Evolutionary conservation across 2,797 vertebrate genomes (phyloP).

Genomic region (Takifugu rubripes): DNA sequence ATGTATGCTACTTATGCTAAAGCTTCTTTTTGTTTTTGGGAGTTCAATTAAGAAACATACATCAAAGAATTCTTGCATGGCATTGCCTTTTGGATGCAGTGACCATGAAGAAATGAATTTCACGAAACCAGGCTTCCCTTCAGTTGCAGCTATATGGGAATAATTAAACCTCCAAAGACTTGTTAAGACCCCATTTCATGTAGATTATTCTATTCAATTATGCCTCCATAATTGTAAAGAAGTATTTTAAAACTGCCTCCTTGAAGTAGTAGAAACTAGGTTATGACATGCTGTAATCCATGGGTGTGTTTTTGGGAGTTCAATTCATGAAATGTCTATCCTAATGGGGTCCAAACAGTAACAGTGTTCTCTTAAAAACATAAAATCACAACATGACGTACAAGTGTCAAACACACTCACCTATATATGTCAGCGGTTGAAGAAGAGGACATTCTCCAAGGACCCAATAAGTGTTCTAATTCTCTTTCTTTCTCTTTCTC

Average conservation of each 20-base stretch:
- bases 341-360: slow-evolving; percentile 24
- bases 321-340: not conserved
- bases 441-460: slow-evolving; percentile 43
- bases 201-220: slow-evolving; percentile 22
- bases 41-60: not conserved
- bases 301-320: not conserved
- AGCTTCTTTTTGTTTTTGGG: not conserved
- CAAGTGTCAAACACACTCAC: slow-evolving; percentile 30
- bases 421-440: slow-evolving; percentile 41
- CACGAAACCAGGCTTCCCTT: slow-evolving; percentile 22
- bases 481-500: not conserved
- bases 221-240: slow-evolving; percentile 15
- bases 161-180: slow-evolving; percentile 42
- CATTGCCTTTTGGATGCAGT: slow-evolving; percentile 2
- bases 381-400: slow-evolving; percentile 23
- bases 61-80: not conserved
- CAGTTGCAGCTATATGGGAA: slow-evolving; percentile 24
- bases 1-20: not conserved
- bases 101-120: slow-evolving; percentile 32
- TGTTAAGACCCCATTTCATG: slow-evolving; percentile 29
- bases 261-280: slow-evolving; percentile 28
- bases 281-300: slow-evolving; percentile 27
- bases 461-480: slow-evolving; percentile 13
- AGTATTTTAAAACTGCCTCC: slow-evolving; percentile 15
- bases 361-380: slow-evolving; percentile 46